Evolutionary conservation across 2,113 vertebrate genomes (phyloP), one percentile per base, ranked within the genome.

Genomic region (Hiodon alosoides): DNA sequence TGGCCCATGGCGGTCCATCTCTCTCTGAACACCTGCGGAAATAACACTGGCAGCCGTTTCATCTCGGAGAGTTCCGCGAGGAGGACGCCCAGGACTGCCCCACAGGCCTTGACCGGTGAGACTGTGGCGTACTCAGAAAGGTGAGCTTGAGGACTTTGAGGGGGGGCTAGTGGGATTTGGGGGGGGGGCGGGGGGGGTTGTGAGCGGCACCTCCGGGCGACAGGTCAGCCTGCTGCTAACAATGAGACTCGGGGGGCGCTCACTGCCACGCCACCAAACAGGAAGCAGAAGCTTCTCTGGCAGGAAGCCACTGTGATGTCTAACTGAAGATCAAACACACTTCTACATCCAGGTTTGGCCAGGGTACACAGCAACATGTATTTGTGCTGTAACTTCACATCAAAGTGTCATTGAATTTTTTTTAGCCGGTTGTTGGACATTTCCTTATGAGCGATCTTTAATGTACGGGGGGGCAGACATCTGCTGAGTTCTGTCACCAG

Each of bases 371-470:
- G 79, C 85, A 83, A 88, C 85, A 78, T 3, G 69, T 86, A 83
- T 90, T 87, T 88, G 86, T 86, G 83, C 84, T 85, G 84, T 80
- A 79, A 81, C 71, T 82, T 74, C 69, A 75, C 72, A 86, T 88
- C 87, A 90, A 89, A 89, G 88, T 53, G 75, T 77, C 14, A 69
- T 13, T 48, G 58, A 53, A 48, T 9, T 83, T 90, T 86, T 88
- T 90, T 88, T 90, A 85, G 85, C 86, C 80, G 79, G 76, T 47
- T 6, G 80, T 77, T 82, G 77, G 85, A 90, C 85, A 82, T 86
- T 90, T 91, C 88, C 87, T 85, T 86, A 87, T 84, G 83, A 81
- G 85, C 77, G 76, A 55, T 14, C 79, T 89, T 90, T 89, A 86
- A 90, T 90, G 88, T 86, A 72, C 67, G 67, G 71, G 77, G 67